Percentiles rank a stretch among this genome's conserved stretches.
Evolutionary conservation across 2,797 vertebrate species (phyloP).

Genomic region (Sparidentex hasta): DNA sequence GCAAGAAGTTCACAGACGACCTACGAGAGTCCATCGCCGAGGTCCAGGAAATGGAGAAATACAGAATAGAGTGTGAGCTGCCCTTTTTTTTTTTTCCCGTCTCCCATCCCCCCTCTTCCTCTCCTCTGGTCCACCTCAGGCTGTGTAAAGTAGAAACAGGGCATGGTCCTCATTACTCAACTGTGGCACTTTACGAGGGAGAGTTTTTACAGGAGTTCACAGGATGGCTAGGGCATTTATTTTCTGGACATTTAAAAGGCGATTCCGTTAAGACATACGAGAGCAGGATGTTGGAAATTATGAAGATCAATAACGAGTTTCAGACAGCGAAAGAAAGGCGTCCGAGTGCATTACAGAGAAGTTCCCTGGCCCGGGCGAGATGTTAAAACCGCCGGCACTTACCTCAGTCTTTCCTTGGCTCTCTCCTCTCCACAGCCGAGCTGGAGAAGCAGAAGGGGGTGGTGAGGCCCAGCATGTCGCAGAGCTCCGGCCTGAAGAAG

Average conservation of each 20-base stretch:
- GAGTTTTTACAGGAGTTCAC: slow-evolving; percentile 68
- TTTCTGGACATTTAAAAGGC: slow-evolving; percentile 29
- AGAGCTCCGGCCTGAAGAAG: slow-evolving; percentile 96
- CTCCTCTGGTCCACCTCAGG: slow-evolving; percentile 23
- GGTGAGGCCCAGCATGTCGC: slow-evolving; percentile 95
- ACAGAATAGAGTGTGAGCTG: slow-evolving; percentile 98
- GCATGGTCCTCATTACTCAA: slow-evolving; percentile 67
- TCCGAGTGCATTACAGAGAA: slow-evolving; percentile 17
- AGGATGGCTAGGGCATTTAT: slow-evolving; percentile 36
- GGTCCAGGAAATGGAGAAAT: slow-evolving; percentile 99
- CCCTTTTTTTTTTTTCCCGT: slow-evolving; percentile 22
- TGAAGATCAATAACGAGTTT: slow-evolving; percentile 32
- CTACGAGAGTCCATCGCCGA: slow-evolving; percentile 96
- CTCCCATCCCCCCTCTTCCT: slow-evolving; percentile 11
- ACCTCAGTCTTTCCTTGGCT: slow-evolving; percentile 47
- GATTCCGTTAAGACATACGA: neutral
- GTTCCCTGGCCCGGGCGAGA: slow-evolving; percentile 14
- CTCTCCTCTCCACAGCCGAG: slow-evolving; percentile 88
- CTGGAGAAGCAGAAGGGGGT: slow-evolving; percentile 98
- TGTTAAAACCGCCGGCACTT: slow-evolving; percentile 45
- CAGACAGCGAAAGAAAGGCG: neutral
- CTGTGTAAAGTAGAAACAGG: slow-evolving; percentile 58
- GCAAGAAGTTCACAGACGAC: slow-evolving; percentile 98
- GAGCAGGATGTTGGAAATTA: slow-evolving; percentile 36
- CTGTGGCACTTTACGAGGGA: slow-evolving; percentile 55